Conservation (phyloP, 1,140 invertebrate species). For the Argopecten irradians region DNA sequence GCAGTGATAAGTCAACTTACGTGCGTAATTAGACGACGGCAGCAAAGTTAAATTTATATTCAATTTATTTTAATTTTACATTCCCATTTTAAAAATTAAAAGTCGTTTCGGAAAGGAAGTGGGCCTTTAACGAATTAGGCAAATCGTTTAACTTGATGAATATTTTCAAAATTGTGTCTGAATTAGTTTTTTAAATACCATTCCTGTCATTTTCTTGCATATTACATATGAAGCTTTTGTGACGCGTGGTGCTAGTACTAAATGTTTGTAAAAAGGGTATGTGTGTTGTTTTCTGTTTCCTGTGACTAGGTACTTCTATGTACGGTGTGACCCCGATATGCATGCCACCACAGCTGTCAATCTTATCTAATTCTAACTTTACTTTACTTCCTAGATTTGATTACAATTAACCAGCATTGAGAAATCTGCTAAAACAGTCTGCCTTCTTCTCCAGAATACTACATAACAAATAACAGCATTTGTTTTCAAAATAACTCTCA, state of each 20-base stretch:
- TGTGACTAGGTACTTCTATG: background rate
- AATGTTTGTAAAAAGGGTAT: background rate
- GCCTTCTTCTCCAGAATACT: background rate
- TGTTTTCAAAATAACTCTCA: background rate
- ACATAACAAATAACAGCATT: background rate
- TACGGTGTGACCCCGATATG: constrained; percentile 20
- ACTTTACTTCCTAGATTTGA: constrained; percentile 9
- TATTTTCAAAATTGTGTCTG: too few relatives aligned
- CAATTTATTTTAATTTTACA: too few relatives aligned
- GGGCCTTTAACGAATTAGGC: too few relatives aligned
- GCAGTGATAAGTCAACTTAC: too few relatives aligned
- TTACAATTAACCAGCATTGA: constrained; percentile 17
- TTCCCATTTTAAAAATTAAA: too few relatives aligned
- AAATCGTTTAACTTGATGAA: too few relatives aligned
- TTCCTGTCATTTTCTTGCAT: too few relatives aligned
- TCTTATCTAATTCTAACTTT: background rate
- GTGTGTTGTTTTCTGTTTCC: background rate
- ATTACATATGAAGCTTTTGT: background rate
- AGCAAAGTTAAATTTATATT: too few relatives aligned
- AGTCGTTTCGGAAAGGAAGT: too few relatives aligned
- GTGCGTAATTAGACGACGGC: too few relatives aligned
- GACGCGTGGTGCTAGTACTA: background rate
- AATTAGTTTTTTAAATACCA: too few relatives aligned
- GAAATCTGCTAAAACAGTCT: constrained; percentile 8
- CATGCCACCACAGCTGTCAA: background rate